phyloP scores from a whole-genome alignment of 2,113 vertebrate species.

The Onychostoma macrolepis region DNA sequence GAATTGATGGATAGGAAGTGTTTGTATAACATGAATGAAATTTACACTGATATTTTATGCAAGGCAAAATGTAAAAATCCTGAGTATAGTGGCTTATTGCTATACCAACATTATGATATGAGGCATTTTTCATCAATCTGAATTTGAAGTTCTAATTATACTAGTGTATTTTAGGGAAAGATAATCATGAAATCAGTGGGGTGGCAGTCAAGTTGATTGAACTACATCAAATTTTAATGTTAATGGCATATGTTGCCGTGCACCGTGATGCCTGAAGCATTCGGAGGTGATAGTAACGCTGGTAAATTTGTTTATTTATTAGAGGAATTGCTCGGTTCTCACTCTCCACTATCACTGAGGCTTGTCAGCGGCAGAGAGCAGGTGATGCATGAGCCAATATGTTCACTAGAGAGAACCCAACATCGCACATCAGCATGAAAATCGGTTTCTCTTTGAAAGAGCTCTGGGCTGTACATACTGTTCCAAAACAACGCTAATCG shows the following conservation, averaged over 20 bases:
- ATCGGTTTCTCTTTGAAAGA: constrained; percentile 77
- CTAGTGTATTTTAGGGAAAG: constrained; percentile 24
- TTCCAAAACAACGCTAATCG: constrained; percentile 78
- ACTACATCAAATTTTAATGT: constrained; percentile 67
- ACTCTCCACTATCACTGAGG: constrained; percentile 72
- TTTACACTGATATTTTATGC: not conserved
- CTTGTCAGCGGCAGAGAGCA: constrained; percentile 76
- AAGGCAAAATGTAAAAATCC: not conserved
- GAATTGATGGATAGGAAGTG: not conserved
- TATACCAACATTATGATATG: not conserved
- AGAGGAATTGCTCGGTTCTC: constrained; percentile 73
- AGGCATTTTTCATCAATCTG: not conserved
- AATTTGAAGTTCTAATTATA: constrained; percentile 30
- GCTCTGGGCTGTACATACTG: constrained; percentile 73
- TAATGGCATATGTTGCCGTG: constrained; percentile 68
- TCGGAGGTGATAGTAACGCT: constrained; percentile 63
- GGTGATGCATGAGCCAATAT: constrained; percentile 85
- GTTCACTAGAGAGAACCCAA: constrained; percentile 74
- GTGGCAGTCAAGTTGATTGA: constrained; percentile 61
- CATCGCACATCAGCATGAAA: constrained; percentile 82
- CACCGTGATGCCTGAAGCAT: constrained; percentile 51
- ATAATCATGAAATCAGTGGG: constrained; percentile 44
- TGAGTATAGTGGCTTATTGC: not conserved
- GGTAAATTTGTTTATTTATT: constrained; percentile 77
- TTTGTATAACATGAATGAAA: not conserved